phyloP scores from a whole-genome alignment of 2,888 invertebrate genomes.

The Perithous albicinctus region DNA sequence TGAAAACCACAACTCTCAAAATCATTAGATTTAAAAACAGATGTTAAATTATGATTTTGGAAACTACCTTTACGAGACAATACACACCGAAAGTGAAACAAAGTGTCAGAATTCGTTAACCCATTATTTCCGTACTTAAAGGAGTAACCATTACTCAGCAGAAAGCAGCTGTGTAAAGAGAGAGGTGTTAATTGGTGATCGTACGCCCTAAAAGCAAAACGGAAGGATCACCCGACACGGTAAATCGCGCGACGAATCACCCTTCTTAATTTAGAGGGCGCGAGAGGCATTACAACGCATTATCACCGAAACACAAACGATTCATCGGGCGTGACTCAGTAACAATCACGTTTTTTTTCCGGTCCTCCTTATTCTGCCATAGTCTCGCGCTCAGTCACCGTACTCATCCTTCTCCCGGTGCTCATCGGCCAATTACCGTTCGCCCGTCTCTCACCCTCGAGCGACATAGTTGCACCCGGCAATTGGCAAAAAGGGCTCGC shows the following conservation, averaged over 20 bases:
- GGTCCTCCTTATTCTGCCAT: constrained; percentile 24
- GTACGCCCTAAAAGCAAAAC: constrained; percentile 41
- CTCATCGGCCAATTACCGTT: constrained; percentile 73
- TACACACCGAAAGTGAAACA: constrained; percentile 63
- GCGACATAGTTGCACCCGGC: constrained; percentile 66
- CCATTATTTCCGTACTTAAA: not conserved
- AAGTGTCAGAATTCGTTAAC: constrained; percentile 47
- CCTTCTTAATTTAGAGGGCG: constrained; percentile 63
- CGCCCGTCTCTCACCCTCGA: constrained; percentile 67
- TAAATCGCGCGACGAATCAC: constrained; percentile 58
- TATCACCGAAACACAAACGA: constrained; percentile 60
- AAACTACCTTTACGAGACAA: not conserved
- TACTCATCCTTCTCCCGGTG: constrained; percentile 63
- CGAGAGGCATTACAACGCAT: constrained; percentile 68
- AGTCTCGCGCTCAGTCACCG: constrained; percentile 40
- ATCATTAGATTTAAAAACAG: too few species aligned
- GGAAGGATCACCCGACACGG: constrained; percentile 51
- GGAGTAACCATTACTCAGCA: not conserved
- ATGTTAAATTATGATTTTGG: too few species aligned
- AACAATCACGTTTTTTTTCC: constrained; percentile 53
- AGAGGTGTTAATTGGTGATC: constrained; percentile 43
- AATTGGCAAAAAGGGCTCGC: constrained; percentile 65
- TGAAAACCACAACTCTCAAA: too few species aligned
- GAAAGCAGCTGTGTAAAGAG: not conserved
- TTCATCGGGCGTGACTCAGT: constrained; percentile 72